Evolutionary conservation across 64 coral and sea anemone genomes (phyloP).

Genomic region (Pocillopora damicornis): DNA sequence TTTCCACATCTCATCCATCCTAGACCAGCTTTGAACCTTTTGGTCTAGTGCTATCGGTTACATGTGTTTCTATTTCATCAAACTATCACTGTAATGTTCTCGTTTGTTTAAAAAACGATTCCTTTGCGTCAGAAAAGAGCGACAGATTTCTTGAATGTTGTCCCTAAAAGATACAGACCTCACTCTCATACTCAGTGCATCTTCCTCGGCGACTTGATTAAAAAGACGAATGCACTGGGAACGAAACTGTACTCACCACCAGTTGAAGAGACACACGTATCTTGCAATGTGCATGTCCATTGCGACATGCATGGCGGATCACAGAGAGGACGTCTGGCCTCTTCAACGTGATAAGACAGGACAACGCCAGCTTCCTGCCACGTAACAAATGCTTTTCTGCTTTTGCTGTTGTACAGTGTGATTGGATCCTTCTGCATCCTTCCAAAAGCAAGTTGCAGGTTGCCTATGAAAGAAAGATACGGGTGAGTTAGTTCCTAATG

Average conservation of each 20-base stretch:
- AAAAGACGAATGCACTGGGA: no score
- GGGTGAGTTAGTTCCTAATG: neutral
- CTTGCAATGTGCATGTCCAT: constrained; percentile 65
- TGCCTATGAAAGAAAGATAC: neutral
- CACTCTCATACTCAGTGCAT: no score
- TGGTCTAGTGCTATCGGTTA: no score
- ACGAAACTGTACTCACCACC: constrained; percentile 17
- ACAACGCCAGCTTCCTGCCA: constrained; percentile 61
- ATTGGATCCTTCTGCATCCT: constrained; percentile 46
- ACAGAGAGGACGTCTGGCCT: constrained; percentile 41
- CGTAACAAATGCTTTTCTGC: constrained; percentile 50
- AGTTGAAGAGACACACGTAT: constrained; percentile 49
- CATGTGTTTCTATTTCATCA: no score
- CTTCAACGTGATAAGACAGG: constrained; percentile 38
- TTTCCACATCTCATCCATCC: no score
- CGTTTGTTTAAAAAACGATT: no score
- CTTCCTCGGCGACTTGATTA: no score
- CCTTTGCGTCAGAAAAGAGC: no score
- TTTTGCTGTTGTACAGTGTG: constrained; percentile 52
- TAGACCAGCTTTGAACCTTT: no score
- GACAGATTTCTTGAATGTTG: no score
- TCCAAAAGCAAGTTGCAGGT: neutral
- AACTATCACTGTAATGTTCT: no score
- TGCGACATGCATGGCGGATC: constrained; percentile 20
- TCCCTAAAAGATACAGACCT: no score